Evolutionary conservation across 2,113 vertebrate species (phyloP), one percentile per base, ranked within the genome.

Genomic region (Rhizomys pruinosus): DNA sequence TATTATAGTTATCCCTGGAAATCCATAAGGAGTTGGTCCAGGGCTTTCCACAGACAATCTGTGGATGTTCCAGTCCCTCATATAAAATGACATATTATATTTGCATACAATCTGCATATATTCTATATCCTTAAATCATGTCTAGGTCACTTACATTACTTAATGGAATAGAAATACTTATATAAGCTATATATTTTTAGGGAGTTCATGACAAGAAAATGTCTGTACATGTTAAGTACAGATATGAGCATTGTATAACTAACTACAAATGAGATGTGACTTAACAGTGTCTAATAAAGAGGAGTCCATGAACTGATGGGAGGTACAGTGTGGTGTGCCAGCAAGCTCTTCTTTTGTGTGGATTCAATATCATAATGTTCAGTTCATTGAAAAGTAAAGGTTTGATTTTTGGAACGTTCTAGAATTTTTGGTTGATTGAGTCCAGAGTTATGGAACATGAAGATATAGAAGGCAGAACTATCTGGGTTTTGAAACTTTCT

Each of bases 121-220:
- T 79, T 63, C 47, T 3, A 39, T 55, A 42, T 39, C 22, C n/a
- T 59, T 73, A 73, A 87, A 23, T 81, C 6, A 66, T 42, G 5
- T 93, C 77, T 93, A 34, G n/a, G 55, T 57, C 29, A 57, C 44
- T 80, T 80, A 13, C 57, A 66, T n/a, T 32, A 79, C 32, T 59
- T 79, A 32, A 32, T 17, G n/a, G 44, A 52, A 27, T n/a, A 61
- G 20, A 93, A 81, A n/a, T 81, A 20, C 57, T 29, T 87, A 29
- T 37, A 9, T 71, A 34, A 19, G 63, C 27, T 39, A 20, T 34
- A 72, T 63, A n/a, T n/a, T 52, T 59, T 72, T 55, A 37, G 74
- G 32, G 47, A 25, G 68, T 12, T 82, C 22, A 74, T 9, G 10
- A 34, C 8, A 74, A 55, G 77, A 68, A 57, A 64, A 59, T 22